A percentile compares a stretch with the other conserved stretches of the same genome.
phyloP scores from a whole-genome alignment of 2,113 vertebrate genomes.

The Petromus typicus region DNA sequence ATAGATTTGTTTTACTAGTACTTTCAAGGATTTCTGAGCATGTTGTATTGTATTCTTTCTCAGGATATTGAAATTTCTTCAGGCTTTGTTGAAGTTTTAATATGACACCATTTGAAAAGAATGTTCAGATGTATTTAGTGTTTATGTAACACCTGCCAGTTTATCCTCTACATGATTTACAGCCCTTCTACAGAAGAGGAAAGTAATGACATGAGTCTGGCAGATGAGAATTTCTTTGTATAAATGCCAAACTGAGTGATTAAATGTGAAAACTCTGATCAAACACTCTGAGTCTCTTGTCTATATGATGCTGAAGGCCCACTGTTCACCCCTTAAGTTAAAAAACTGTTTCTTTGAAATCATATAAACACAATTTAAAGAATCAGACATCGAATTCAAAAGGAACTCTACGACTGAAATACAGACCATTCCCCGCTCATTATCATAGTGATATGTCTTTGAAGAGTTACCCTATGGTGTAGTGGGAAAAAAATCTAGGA shows the following conservation, averaged over 20 bases:
- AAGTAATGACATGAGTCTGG: not conserved
- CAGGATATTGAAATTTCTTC: conserved; percentile 3
- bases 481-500: not conserved
- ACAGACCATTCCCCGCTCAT: not conserved
- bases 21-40: conserved; percentile 41
- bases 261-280: not conserved
- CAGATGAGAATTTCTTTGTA: not conserved
- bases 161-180: conserved; percentile 48
- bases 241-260: not conserved
- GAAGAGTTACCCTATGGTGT: conserved; percentile 3
- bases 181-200: not conserved
- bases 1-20: conserved; percentile 50
- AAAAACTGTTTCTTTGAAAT: conserved; percentile 42
- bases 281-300: not conserved
- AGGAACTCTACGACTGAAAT: conserved; percentile 23
- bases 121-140: conserved; percentile 39
- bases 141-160: conserved; percentile 65
- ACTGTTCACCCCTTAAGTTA: not conserved
- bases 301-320: not conserved
- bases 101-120: conserved; percentile 55
- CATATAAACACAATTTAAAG: not conserved
- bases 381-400: conserved; percentile 56
- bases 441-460: not conserved
- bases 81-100: conserved; percentile 56
- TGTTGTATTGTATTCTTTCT: conserved; percentile 54